Evolutionary conservation across 2,797 vertebrate species (phyloP), one percentile per base, ranked within the genome.

Genomic region (Paguma larvata): DNA sequence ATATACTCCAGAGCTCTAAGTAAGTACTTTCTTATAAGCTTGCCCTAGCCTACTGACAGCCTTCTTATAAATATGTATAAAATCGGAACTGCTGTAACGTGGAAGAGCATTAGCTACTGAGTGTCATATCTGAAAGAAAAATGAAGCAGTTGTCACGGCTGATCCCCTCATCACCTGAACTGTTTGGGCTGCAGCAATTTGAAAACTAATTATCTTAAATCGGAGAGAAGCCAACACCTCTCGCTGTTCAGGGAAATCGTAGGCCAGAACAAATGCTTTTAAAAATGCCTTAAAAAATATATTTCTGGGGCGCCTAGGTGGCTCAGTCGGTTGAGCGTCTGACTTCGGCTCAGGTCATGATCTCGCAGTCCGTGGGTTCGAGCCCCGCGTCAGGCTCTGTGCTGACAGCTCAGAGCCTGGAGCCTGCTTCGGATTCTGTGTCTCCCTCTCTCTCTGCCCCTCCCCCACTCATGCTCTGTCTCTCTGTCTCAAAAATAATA

Each of bases 121-220:
- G 53, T 68, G 30, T 80, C 27, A 30, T 0, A 48, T 79, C 56
- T 91, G 59, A 63, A 44, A 75, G 88, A 53, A 78, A 87, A 59
- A 9, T 48, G 73, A 75, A 90, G 72, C 72, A 48, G 41, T 53
- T 59, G 44, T 72, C 75, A 86, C 34, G 30, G 41, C 0, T 67
- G 68, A 84, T 62, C 19, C 15, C 53, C 30, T 44, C 62, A 44
- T 73, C 48, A 56, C 34, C 32, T 8, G 11, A 80, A 80, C 73
- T 44, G 56, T 63, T 80, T 38, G 32, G 46, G 34, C 32, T 80
- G 51, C 12, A 77, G 75, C 32, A 91, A 96, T 79, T 67, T 70
- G 79, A 86, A 93, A 91, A 91, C 86, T 75, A 80, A 79, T 94
- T 48, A 93, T 25, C 46, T 94, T 83, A 94, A 79, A 77, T 72